Conservation (phyloP, 2,888 invertebrate species). For the Eristalis tenax region DNA sequence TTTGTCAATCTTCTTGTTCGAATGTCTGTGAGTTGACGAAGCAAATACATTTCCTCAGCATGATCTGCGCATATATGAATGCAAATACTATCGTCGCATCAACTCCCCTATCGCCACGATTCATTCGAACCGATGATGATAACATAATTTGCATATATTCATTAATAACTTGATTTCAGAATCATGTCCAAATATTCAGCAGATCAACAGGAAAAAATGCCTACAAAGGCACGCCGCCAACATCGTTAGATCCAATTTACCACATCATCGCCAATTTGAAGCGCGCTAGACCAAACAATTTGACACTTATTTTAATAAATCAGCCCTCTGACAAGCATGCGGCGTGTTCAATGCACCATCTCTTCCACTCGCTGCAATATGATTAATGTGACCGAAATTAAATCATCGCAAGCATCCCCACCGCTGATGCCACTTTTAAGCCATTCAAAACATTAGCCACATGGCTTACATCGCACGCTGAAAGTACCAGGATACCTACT, state of each 20-base stretch:
- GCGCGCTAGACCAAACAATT: constrained; percentile 38
- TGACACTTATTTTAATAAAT: constrained; percentile 57
- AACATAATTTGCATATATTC: not conserved
- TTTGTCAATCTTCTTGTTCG: too few species aligned
- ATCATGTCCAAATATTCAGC: not conserved
- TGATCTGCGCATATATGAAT: not conserved
- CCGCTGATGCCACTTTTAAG: not conserved
- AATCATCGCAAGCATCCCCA: constrained; percentile 51
- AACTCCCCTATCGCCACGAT: not conserved
- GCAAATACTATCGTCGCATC: too few species aligned
- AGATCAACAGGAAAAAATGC: not conserved
- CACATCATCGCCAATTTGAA: constrained; percentile 57
- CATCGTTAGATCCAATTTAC: constrained; percentile 46
- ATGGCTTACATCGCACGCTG: constrained; percentile 43
- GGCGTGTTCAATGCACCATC: constrained; percentile 47
- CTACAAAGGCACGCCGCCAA: not conserved
- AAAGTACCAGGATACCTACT: constrained; percentile 6
- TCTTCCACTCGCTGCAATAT: constrained; percentile 26
- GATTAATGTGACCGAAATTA: constrained; percentile 65
- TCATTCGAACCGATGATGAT: not conserved
- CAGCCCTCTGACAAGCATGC: constrained; percentile 24
- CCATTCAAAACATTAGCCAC: constrained; percentile 55
- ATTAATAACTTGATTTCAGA: not conserved
- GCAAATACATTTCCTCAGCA: not conserved
- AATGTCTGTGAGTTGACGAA: too few species aligned